Percentiles rank a stretch among this genome's conserved stretches.
phyloP scores from a whole-genome alignment of 1,140 invertebrate genomes.

The Belonocnema kinseyi region DNA sequence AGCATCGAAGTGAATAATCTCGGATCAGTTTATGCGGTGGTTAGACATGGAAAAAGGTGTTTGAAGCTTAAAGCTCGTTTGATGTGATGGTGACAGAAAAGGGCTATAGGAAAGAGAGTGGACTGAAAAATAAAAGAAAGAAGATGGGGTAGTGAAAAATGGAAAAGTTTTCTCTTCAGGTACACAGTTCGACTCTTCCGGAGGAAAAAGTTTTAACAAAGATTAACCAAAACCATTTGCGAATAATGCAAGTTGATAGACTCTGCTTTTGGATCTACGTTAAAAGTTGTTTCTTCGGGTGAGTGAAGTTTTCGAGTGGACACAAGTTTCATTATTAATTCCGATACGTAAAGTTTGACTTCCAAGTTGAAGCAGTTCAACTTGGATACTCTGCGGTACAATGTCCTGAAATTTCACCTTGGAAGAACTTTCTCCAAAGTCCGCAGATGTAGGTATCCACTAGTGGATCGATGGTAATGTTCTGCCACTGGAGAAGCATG shows the following conservation, averaged over 20 bases:
- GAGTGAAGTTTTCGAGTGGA: background rate
- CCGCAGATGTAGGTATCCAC: slow-evolving; percentile 4
- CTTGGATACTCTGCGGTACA: slow-evolving; percentile 12
- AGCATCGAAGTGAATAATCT: slow-evolving; percentile 8
- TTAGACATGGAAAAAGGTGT: slow-evolving; percentile 17
- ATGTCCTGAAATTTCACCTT: slow-evolving; percentile 44
- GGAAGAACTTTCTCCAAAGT: slow-evolving; percentile 39
- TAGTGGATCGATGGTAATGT: slow-evolving; percentile 47
- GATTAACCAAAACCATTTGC: too few relatives aligned
- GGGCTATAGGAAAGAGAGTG: background rate
- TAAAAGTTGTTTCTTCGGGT: too few relatives aligned
- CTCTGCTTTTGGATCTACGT: too few relatives aligned
- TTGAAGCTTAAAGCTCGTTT: slow-evolving; percentile 6
- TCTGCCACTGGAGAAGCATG: slow-evolving; percentile 36
- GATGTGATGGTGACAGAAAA: slow-evolving; percentile 12
- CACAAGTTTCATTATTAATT: slow-evolving; percentile 39
- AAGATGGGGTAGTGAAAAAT: slow-evolving; percentile 33
- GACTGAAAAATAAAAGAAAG: background rate
- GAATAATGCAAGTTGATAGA: too few relatives aligned
- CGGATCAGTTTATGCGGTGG: slow-evolving; percentile 7
- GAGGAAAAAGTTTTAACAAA: slow-evolving; percentile 3
- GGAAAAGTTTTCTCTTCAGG: slow-evolving; percentile 41
- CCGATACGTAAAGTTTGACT: slow-evolving; percentile 34
- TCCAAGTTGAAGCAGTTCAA: background rate
- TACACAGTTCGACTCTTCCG: slow-evolving; percentile 33